These are phyloP conservation scores for Scolopax bukidnonensis DNA, from an alignment of 2,797 vertebrate genomes.

Conservation along the genomic window DNA sequence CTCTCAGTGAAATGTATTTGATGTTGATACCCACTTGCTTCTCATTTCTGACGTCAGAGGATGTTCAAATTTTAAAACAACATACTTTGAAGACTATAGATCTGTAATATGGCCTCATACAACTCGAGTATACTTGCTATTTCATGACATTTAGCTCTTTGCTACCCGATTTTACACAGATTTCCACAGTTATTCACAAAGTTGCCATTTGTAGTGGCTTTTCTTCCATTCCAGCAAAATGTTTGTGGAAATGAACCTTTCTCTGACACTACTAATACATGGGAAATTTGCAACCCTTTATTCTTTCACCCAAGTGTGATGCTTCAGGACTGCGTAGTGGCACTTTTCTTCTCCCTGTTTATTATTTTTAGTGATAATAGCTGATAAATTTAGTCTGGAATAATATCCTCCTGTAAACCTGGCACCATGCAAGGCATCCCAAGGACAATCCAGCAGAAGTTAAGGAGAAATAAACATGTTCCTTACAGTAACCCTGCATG, in stretches of 20 bases:
- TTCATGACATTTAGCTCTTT: background rate
- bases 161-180: background rate
- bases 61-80: background rate
- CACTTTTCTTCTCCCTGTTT: background rate
- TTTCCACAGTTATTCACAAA: background rate
- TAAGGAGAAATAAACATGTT: background rate
- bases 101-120: background rate
- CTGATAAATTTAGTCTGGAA: background rate
- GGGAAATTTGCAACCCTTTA: background rate
- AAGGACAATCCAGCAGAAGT: background rate
- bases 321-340: background rate
- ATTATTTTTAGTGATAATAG: background rate
- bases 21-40: background rate
- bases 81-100: background rate
- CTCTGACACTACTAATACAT: background rate
- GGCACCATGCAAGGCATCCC: background rate
- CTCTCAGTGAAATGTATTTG: background rate
- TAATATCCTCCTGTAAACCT: background rate
- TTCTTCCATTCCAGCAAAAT: background rate
- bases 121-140: background rate
- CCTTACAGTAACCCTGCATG: fast-evolving
- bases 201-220: background rate
- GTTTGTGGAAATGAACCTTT: background rate
- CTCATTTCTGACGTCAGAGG: background rate
- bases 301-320: background rate